Conservation (phyloP, 2,888 invertebrate genomes). For the Craniophora ligustri region DNA sequence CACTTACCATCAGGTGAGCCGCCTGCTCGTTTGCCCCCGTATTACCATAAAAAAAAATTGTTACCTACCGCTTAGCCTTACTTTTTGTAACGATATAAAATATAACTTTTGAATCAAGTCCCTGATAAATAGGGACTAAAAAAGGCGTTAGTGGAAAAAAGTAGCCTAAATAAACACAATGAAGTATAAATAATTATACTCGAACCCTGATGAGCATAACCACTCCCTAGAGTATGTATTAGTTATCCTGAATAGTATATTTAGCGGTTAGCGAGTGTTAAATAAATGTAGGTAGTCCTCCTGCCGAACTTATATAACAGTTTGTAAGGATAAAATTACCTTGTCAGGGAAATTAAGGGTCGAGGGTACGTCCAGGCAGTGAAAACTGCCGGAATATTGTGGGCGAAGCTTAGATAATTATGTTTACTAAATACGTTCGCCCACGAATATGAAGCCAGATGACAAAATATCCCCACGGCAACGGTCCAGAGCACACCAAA, state of each 20-base stretch:
- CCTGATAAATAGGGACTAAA: too few species aligned
- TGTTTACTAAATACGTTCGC: slow-evolving; percentile 27
- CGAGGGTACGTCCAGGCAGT: not conserved
- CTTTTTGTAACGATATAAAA: too few species aligned
- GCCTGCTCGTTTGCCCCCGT: too few species aligned
- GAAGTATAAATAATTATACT: not conserved
- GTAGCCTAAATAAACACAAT: not conserved
- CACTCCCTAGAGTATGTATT: not conserved
- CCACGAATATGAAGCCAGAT: slow-evolving; percentile 28
- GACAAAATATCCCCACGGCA: slow-evolving; percentile 33
- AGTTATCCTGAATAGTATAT: not conserved
- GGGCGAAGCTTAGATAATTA: slow-evolving; percentile 28
- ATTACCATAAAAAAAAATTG: too few species aligned
- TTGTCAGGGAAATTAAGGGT: slow-evolving; percentile 9
- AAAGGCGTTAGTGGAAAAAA: not conserved
- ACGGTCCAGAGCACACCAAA: slow-evolving; percentile 26
- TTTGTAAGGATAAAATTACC: slow-evolving; percentile 6
- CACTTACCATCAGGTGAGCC: too few species aligned
- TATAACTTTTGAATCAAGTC: too few species aligned
- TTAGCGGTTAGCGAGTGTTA: not conserved
- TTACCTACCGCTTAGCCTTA: too few species aligned
- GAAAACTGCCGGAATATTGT: slow-evolving; percentile 21
- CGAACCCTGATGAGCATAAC: not conserved
- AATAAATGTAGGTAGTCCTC: not conserved
- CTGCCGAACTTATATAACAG: too few species aligned